Percentiles rank a stretch among this genome's conserved stretches.
Conservation (phyloP, 92 coral and sea anemone species). For the Zoanthus sansibaricus region DNA sequence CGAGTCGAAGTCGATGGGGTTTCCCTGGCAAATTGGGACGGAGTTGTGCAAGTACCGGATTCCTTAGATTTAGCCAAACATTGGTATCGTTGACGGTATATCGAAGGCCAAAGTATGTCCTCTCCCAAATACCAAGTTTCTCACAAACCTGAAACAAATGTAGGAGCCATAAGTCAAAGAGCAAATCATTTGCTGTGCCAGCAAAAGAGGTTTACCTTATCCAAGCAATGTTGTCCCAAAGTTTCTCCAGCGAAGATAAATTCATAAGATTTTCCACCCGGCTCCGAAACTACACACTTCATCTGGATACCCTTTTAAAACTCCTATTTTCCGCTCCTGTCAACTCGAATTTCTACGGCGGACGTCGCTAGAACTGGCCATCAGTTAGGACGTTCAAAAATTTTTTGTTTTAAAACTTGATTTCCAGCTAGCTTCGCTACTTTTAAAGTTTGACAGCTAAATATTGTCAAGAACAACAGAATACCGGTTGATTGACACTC, state of each 20-base stretch:
- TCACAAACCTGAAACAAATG: slow-evolving; percentile 80
- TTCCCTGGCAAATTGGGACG: slow-evolving; percentile 97
- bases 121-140: slow-evolving; percentile 87
- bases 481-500: slow-evolving; percentile 64
- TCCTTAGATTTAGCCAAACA: slow-evolving; percentile 94
- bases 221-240: slow-evolving; percentile 93
- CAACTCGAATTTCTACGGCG: slow-evolving; percentile 7
- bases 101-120: slow-evolving; percentile 95
- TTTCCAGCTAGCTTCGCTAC: slow-evolving; percentile 47
- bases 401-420: slow-evolving; percentile 36
- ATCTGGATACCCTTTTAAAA: slow-evolving; percentile 52
- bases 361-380: slow-evolving; percentile 25
- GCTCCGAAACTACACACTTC: slow-evolving; percentile 90
- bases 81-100: slow-evolving; percentile 82
- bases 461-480: slow-evolving; percentile 43
- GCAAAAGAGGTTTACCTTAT: slow-evolving; percentile 77
- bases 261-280: slow-evolving; percentile 91
- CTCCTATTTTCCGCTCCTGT: slow-evolving; percentile 43
- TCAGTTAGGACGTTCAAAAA: slow-evolving; percentile 14
- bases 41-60: slow-evolving; percentile 95
- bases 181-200: slow-evolving; percentile 8
- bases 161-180: not conserved
- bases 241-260: slow-evolving; percentile 90
- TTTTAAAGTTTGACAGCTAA: slow-evolving; percentile 38
- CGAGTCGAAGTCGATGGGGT: slow-evolving; percentile 98